These are phyloP conservation scores for Numida meleagris DNA, from an alignment of 2,113 vertebrate species.

Conservation along the genomic window DNA sequence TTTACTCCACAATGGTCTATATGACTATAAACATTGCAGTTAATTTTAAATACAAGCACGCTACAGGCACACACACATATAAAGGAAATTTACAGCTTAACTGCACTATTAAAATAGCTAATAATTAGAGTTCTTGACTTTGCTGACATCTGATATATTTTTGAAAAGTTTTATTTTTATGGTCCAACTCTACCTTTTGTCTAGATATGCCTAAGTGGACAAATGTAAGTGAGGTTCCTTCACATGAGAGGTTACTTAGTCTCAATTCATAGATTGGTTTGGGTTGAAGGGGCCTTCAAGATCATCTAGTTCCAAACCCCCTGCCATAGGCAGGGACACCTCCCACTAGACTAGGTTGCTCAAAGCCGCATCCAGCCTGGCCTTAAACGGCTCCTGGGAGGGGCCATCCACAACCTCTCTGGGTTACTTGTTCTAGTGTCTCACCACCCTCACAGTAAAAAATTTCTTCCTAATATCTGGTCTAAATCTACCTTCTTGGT, in stretches of 20 bases:
- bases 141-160: not conserved
- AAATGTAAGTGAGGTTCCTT: not conserved
- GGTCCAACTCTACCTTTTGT: not conserved
- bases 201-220: not conserved
- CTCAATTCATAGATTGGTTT: not conserved
- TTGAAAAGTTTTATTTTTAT: not conserved
- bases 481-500: not conserved
- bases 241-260: not conserved
- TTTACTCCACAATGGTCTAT: not conserved
- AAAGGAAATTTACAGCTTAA: not conserved
- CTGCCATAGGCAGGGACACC: too few species aligned
- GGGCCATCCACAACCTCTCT: too few species aligned
- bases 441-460: too few species aligned
- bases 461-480: too few species aligned
- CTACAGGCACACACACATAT: not conserved
- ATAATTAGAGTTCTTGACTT: not conserved
- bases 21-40: not conserved
- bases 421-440: too few species aligned
- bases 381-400: too few species aligned
- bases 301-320: too few species aligned
- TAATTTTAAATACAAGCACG: not conserved
- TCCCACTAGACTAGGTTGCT: too few species aligned
- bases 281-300: too few species aligned
- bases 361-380: too few species aligned
- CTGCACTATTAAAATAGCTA: not conserved